Evolutionary conservation across 64 coral and sea anemone species (phyloP).

Genomic region (Pocillopora verrucosa): DNA sequence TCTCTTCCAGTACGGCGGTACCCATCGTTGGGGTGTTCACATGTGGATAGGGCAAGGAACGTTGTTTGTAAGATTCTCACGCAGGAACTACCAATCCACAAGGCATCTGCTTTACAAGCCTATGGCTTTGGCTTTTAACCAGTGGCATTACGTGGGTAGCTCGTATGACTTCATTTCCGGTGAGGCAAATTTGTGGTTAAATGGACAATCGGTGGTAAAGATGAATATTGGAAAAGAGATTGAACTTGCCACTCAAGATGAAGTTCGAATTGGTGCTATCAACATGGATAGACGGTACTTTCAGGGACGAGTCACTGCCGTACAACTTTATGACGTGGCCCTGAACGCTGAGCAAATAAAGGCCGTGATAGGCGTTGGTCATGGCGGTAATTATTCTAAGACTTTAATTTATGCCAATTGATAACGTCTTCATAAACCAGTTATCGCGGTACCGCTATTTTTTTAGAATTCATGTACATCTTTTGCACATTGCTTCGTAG

Average conservation of each 20-base stretch:
- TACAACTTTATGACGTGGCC: conserved; percentile 46
- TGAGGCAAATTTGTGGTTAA: conserved; percentile 26
- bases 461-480: too few species aligned
- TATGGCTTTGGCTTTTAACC: neutral
- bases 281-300: conserved; percentile 1
- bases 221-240: neutral
- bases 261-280: conserved; percentile 9
- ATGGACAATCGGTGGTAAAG: neutral
- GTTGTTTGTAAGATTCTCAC: neutral
- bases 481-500: too few species aligned
- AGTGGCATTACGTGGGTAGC: conserved; percentile 5
- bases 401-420: neutral
- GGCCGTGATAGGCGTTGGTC: neutral
- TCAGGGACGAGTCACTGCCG: conserved; percentile 32
- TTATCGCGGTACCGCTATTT: too few species aligned
- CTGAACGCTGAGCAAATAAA: conserved; percentile 47
- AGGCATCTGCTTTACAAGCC: neutral
- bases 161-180: conserved; percentile 12
- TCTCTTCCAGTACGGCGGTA: neutral
- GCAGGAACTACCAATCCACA: neutral
- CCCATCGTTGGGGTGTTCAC: neutral
- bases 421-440: too few species aligned
- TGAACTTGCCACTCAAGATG: conserved; percentile 31
- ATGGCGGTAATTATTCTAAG: neutral
- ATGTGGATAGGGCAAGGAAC: neutral